Percentiles rank a stretch among this genome's conserved stretches.
These are phyloP conservation scores for Tympanoctomys barrerae DNA, from an alignment of 2,797 vertebrate genomes.

Conservation along the genomic window DNA sequence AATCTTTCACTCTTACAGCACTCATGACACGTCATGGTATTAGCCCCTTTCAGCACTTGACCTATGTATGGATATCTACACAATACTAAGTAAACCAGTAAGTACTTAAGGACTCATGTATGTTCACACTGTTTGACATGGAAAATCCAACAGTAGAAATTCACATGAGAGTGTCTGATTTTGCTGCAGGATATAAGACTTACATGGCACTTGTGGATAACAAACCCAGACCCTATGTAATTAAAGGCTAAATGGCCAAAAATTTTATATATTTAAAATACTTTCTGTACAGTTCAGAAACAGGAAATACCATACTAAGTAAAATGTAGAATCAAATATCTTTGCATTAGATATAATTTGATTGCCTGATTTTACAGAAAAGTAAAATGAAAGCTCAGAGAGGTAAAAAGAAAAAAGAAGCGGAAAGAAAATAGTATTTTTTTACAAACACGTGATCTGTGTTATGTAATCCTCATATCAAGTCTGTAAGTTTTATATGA, in stretches of 20 bases:
- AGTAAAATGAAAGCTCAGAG: not conserved
- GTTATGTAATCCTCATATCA: not conserved
- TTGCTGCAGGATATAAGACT: not conserved
- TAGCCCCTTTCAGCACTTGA: conserved; percentile 45
- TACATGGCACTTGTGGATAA: not conserved
- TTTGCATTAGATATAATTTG: not conserved
- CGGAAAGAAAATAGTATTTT: not conserved
- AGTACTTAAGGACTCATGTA: not conserved
- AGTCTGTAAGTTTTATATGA: not conserved
- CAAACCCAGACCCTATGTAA: not conserved
- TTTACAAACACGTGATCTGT: not conserved
- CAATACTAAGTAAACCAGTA: conserved; percentile 3
- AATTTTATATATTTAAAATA: not conserved
- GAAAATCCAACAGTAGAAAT: not conserved
- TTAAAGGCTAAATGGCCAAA: not conserved
- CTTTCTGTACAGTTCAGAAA: not conserved
- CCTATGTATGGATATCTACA: not conserved
- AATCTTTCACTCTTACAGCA: conserved; percentile 62
- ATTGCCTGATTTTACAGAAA: not conserved
- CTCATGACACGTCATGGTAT: conserved; percentile 24
- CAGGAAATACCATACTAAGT: not conserved
- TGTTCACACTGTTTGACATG: not conserved
- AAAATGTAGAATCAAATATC: not conserved
- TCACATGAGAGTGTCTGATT: not conserved
- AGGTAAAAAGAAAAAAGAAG: not conserved